Evolutionary conservation across 2,888 invertebrate species (phyloP).

Genomic region (Sisyra terminalis): DNA sequence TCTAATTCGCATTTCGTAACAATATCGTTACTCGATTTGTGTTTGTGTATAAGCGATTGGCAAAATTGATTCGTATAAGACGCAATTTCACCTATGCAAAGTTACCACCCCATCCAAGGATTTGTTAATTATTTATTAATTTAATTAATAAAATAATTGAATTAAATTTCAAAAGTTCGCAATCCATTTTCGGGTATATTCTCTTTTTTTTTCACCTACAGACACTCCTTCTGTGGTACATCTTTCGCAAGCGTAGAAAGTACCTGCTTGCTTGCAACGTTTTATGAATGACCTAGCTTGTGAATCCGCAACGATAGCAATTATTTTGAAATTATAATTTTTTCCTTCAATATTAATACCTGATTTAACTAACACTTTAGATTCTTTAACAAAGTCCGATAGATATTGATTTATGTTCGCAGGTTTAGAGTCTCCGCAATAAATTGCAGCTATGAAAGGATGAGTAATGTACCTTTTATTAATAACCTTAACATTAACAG

Average conservation of each 20-base stretch:
- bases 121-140: too few relatives aligned
- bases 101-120: too few relatives aligned
- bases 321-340: conserved; percentile 10
- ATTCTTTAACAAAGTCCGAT: conserved; percentile 11
- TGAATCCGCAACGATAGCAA: conserved; percentile 9
- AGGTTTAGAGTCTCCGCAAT: conserved; percentile 12
- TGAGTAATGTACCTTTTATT: conserved; percentile 7
- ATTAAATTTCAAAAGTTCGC: too few relatives aligned
- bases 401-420: conserved; percentile 8
- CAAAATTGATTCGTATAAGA: too few relatives aligned
- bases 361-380: conserved; percentile 6
- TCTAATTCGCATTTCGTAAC: too few relatives aligned
- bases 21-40: too few relatives aligned
- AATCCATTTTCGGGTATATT: conserved; percentile 11
- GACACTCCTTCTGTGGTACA: conserved; percentile 11
- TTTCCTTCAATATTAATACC: conserved; percentile 8
- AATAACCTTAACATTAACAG: conserved; percentile 5
- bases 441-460: conserved; percentile 10
- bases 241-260: conserved; percentile 12
- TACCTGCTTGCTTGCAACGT: conserved; percentile 10
- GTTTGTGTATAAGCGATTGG: too few relatives aligned
- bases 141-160: too few relatives aligned
- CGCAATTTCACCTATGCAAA: too few relatives aligned
- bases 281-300: conserved; percentile 12
- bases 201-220: conserved; percentile 8